Conservation (phyloP, 1,140 invertebrate species). For the Aphelenchoides avenae region DNA sequence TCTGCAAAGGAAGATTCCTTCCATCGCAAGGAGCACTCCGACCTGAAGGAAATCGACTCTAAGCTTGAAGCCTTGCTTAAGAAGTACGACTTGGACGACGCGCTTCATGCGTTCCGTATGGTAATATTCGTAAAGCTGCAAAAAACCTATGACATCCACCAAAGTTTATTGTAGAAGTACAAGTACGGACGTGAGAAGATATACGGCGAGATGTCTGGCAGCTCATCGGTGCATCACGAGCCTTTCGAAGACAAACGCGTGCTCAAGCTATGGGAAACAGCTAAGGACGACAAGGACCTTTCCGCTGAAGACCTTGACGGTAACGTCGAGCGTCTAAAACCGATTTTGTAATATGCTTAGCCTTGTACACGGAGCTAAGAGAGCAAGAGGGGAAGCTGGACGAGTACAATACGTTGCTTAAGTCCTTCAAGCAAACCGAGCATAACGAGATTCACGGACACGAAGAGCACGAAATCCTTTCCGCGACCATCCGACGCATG, state of each 20-base stretch:
- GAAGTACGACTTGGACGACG: conserved; percentile 22
- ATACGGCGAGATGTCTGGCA: background rate
- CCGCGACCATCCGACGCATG: conserved; percentile 18
- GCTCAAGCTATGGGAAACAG: conserved; percentile 13
- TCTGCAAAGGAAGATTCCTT: conserved; percentile 9
- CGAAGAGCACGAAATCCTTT: conserved; percentile 10
- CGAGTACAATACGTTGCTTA: conserved; percentile 20
- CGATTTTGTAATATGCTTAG: conserved; percentile 11
- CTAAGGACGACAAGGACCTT: conserved; percentile 18
- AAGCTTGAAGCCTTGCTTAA: conserved; percentile 24
- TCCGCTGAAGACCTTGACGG: conserved; percentile 16
- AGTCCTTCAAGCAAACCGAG: conserved; percentile 7
- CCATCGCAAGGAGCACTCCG: conserved; percentile 4
- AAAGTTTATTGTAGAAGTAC: conserved; percentile 29
- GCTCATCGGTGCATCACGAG: background rate
- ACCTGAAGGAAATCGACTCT: conserved; percentile 12
- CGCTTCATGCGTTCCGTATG: conserved; percentile 27
- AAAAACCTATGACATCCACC: conserved; percentile 1
- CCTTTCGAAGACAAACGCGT: conserved; percentile 15
- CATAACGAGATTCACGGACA: conserved; percentile 11
- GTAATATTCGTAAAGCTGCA: conserved; percentile 5
- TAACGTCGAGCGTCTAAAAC: background rate
- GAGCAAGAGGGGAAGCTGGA: conserved; percentile 27
- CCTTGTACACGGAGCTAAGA: conserved; percentile 8
- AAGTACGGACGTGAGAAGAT: conserved; percentile 17